A percentile compares a stretch with the other conserved stretches of the same genome.
These are phyloP conservation scores for Atta colombica DNA, from an alignment of 1,140 invertebrate species.

Conservation along the genomic window DNA sequence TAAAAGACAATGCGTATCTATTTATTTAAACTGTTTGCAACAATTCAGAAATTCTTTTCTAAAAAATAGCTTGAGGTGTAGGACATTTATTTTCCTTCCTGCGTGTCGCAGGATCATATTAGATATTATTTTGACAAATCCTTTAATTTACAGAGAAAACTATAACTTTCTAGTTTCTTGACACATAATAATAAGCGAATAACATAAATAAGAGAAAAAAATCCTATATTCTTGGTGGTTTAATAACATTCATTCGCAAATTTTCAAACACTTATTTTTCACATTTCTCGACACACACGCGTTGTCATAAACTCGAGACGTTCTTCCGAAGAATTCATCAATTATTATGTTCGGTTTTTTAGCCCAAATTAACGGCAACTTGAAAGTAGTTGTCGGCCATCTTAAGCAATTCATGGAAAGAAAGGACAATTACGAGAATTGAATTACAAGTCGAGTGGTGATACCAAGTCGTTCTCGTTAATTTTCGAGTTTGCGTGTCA, in stretches of 20 bases:
- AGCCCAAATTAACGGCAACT: conserved; percentile 9
- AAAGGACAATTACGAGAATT: conserved; percentile 42
- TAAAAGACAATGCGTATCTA: neutral
- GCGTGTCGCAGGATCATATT: neutral
- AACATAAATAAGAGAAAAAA: no score
- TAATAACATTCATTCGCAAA: no score
- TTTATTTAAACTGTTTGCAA: neutral
- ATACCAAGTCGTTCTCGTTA: conserved; percentile 31
- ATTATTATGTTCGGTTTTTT: conserved; percentile 37
- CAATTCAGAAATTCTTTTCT: neutral
- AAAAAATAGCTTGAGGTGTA: neutral
- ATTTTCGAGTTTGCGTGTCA: conserved; percentile 53
- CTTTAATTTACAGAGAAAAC: no score
- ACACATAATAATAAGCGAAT: no score
- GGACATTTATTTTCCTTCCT: neutral
- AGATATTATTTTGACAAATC: no score
- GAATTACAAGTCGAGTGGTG: neutral
- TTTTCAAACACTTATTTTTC: neutral
- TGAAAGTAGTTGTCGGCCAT: conserved; percentile 2
- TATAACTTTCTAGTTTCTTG: no score
- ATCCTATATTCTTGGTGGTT: no score
- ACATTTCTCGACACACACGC: no score
- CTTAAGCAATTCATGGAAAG: conserved; percentile 40
- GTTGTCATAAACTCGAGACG: neutral
- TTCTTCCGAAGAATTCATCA: conserved; percentile 15